These are phyloP conservation scores for Riptortus pedestris DNA, from an alignment of 1,140 invertebrate genomes.

Conservation along the genomic window DNA sequence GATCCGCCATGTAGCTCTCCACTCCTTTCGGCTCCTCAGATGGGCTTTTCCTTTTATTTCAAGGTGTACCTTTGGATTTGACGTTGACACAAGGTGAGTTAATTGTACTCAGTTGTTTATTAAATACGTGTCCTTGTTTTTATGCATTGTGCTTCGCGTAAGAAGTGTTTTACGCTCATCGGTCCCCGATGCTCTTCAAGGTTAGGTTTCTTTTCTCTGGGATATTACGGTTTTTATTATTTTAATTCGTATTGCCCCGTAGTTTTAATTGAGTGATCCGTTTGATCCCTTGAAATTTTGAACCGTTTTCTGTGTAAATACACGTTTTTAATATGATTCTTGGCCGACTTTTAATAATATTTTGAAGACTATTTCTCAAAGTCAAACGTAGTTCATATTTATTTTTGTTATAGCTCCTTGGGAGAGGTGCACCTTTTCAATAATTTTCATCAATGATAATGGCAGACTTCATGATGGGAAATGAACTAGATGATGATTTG, in stretches of 20 bases:
- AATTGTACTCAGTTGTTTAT: neutral
- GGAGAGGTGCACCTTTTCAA: neutral
- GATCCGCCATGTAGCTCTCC: conserved; percentile 9
- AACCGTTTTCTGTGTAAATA: neutral
- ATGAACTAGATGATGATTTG: conserved; percentile 25
- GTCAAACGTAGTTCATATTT: neutral
- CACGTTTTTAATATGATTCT: neutral
- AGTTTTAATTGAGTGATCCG: neutral
- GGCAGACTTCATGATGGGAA: neutral
- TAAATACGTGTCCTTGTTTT: neutral
- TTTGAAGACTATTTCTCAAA: neutral
- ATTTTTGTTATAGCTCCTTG: neutral
- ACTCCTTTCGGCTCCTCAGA: neutral
- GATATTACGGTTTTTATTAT: neutral
- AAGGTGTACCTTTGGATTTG: neutral
- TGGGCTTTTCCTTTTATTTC: neutral
- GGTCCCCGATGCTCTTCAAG: neutral
- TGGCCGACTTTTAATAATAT: neutral
- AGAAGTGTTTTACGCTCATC: neutral
- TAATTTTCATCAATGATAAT: neutral
- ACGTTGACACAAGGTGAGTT: neutral
- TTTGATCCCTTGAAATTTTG: neutral
- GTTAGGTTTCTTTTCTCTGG: conserved; percentile 2
- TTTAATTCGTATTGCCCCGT: neutral
- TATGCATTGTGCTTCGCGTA: neutral